Evolutionary conservation across 2,888 invertebrate species (phyloP).

Genomic region (Pandemis heparana): DNA sequence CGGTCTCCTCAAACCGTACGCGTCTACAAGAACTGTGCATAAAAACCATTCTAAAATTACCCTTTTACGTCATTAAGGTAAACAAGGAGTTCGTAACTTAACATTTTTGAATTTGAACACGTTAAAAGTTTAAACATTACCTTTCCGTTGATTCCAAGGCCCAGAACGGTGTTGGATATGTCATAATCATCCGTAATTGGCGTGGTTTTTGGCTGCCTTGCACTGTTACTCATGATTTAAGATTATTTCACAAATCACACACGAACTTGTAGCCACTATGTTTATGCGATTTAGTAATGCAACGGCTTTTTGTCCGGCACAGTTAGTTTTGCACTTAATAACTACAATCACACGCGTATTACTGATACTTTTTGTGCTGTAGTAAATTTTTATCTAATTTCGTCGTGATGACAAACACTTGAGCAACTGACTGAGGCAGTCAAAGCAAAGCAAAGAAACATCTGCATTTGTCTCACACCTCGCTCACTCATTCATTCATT

Average conservation of each 20-base stretch:
- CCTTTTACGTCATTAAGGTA: constrained; percentile 61
- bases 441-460: background rate
- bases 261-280: constrained; percentile 51
- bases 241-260: constrained; percentile 49
- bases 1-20: constrained; percentile 31
- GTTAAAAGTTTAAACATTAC: constrained; percentile 58
- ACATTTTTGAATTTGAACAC: constrained; percentile 23
- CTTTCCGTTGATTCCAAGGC: constrained; percentile 99
- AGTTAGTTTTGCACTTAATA: constrained; percentile 39
- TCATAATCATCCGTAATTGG: constrained; percentile 96
- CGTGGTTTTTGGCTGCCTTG: constrained; percentile 89
- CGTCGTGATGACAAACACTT: constrained; percentile 55
- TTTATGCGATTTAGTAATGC: constrained; percentile 49
- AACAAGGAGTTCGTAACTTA: constrained; percentile 49
- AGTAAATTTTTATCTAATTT: constrained; percentile 54
- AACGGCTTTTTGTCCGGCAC: constrained; percentile 46
- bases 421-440: constrained; percentile 45
- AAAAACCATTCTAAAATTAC: constrained; percentile 44
- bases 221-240: constrained; percentile 71
- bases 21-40: constrained; percentile 45
- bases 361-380: constrained; percentile 40
- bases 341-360: constrained; percentile 42
- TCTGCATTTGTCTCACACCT: background rate
- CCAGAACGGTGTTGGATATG: constrained; percentile 96
- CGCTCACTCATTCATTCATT: background rate